These are phyloP conservation scores for Drosophila gaucha DNA, from an alignment of 2,888 invertebrate genomes.

Conservation along the genomic window DNA sequence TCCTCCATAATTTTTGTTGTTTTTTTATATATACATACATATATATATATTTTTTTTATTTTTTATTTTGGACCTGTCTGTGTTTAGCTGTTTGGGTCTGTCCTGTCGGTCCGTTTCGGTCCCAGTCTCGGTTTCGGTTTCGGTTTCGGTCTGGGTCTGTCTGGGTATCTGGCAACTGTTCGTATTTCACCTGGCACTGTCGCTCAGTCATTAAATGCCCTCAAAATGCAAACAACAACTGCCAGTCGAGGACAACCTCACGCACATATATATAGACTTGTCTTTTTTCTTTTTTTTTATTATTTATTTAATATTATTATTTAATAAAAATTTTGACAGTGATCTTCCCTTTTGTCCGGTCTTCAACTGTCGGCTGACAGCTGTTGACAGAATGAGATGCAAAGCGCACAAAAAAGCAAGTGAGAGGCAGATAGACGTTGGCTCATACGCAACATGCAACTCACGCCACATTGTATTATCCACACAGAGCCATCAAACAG, in stretches of 20 bases:
- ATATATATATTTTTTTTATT: slow-evolving; percentile 21
- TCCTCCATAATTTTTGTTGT: slow-evolving; percentile 69
- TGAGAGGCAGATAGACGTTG: slow-evolving; percentile 20
- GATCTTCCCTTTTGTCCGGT: slow-evolving; percentile 44
- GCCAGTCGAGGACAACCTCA: slow-evolving; percentile 50
- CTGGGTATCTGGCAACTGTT: slow-evolving; percentile 73
- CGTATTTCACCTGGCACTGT: slow-evolving; percentile 78
- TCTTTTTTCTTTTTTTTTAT: slow-evolving; percentile 32
- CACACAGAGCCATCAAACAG: slow-evolving; percentile 48
- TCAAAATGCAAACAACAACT: slow-evolving; percentile 70
- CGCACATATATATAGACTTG: slow-evolving; percentile 25
- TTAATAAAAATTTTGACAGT: slow-evolving; percentile 65
- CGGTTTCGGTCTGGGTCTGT: slow-evolving; percentile 40
- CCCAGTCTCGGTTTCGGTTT: slow-evolving; percentile 24
- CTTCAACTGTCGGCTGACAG: slow-evolving; percentile 44
- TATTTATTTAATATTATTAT: slow-evolving; percentile 70
- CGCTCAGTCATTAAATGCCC: slow-evolving; percentile 77
- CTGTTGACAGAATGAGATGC: slow-evolving; percentile 58
- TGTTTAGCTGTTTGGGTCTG: slow-evolving; percentile 47
- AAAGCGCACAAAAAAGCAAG: slow-evolving; percentile 4
- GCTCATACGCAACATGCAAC: slow-evolving; percentile 38
- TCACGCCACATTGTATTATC: slow-evolving; percentile 55
- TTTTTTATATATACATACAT: slow-evolving; percentile 22
- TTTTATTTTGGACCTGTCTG: slow-evolving; percentile 58
- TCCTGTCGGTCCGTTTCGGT: slow-evolving; percentile 45